Percentiles rank a stretch among this genome's conserved stretches.
phyloP scores from a whole-genome alignment of 2,113 vertebrate species.

The Saguinus imperator region DNA sequence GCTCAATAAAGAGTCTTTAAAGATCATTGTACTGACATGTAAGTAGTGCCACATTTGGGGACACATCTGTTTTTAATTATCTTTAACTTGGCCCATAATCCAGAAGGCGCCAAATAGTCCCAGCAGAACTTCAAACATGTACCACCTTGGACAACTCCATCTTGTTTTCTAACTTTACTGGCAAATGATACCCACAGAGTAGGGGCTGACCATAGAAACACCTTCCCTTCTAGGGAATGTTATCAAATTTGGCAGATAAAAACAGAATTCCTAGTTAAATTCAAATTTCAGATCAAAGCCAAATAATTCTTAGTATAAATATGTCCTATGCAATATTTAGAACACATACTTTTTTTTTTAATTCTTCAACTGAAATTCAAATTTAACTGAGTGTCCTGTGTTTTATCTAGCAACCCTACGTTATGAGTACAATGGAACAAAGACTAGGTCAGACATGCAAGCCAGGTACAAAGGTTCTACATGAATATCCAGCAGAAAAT shows the following conservation, averaged over 20 bases:
- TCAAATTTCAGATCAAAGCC: not conserved
- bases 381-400: not conserved
- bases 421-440: not conserved
- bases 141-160: not conserved
- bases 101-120: constrained; percentile 4
- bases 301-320: not conserved
- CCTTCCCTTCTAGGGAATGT: not conserved
- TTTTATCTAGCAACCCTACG: not conserved
- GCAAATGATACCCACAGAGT: not conserved
- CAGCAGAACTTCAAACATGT: not conserved
- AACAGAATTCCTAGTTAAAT: not conserved
- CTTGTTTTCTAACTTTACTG: not conserved
- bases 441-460: not conserved
- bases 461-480: not conserved
- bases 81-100: not conserved
- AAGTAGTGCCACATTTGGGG: not conserved
- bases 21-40: constrained; percentile 12
- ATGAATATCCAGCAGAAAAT: not conserved
- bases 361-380: not conserved
- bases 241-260: not conserved
- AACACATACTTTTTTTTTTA: not conserved
- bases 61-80: constrained; percentile 57
- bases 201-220: not conserved
- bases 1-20: constrained; percentile 42
- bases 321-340: not conserved